phyloP scores from a whole-genome alignment of 2,797 vertebrate species.

The Salmo trutta region DNA sequence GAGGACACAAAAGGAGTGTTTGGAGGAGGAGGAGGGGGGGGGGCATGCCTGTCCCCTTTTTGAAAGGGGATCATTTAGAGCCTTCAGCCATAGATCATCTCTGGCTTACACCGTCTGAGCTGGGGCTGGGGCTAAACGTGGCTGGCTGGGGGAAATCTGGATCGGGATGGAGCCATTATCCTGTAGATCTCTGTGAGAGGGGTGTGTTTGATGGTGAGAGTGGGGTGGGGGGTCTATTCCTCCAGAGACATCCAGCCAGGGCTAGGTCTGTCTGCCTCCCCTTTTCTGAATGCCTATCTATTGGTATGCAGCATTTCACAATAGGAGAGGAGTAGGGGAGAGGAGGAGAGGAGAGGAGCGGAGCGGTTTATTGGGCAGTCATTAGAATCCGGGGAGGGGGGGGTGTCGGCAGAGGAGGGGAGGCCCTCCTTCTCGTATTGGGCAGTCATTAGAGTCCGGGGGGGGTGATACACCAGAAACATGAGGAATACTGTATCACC shows the following conservation, averaged over 20 bases:
- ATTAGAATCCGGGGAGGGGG: no score
- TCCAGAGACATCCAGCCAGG: conserved; percentile 55
- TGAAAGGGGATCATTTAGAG: conserved; percentile 73
- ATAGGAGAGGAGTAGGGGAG: conserved; percentile 43
- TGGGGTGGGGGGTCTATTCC: conserved; percentile 35
- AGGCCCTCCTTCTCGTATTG: no score
- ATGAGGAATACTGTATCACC: no score
- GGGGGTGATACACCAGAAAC: not conserved
- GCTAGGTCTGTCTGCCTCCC: conserved; percentile 65
- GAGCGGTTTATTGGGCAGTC: no score
- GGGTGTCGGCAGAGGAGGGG: not conserved
- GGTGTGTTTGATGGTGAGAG: conserved; percentile 61
- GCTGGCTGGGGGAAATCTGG: conserved; percentile 57
- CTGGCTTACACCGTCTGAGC: conserved; percentile 54
- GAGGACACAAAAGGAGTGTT: conserved; percentile 68
- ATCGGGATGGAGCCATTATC: conserved; percentile 47
- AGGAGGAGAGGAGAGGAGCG: not conserved
- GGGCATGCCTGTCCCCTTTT: conserved; percentile 51
- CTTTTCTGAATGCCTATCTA: conserved; percentile 59
- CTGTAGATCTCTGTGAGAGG: conserved; percentile 49
- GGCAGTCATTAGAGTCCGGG: no score
- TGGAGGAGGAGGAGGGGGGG: conserved; percentile 41
- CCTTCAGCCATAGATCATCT: conserved; percentile 70
- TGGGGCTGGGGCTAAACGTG: not conserved
- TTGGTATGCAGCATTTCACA: conserved; percentile 73